These are phyloP conservation scores for Mungos mungo DNA, from an alignment of 2,113 vertebrate genomes.

Conservation along the genomic window DNA sequence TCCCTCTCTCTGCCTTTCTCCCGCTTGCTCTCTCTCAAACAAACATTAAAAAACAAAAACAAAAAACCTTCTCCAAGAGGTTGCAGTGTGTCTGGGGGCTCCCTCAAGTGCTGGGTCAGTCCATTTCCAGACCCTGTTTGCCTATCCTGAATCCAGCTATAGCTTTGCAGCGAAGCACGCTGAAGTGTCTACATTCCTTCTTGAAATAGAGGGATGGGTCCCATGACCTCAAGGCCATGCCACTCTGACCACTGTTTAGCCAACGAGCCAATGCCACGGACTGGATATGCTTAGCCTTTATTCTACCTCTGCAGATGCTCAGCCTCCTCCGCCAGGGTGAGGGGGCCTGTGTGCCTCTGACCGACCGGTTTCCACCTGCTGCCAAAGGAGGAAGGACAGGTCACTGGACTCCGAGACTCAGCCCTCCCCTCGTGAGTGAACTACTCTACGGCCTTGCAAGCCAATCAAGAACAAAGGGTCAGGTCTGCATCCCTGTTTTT, in stretches of 20 bases:
- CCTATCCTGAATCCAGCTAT: neutral
- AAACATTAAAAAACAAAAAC: no score
- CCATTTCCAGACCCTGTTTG: neutral
- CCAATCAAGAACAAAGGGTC: neutral
- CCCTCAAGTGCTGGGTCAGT: neutral
- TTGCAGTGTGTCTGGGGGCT: neutral
- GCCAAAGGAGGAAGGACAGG: neutral
- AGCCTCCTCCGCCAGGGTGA: neutral
- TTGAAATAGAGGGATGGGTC: neutral
- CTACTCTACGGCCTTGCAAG: neutral
- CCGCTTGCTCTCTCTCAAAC: no score
- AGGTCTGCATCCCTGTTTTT: neutral
- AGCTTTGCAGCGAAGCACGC: neutral
- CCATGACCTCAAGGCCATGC: neutral
- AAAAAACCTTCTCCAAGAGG: neutral
- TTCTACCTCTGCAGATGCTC: neutral
- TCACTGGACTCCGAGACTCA: neutral
- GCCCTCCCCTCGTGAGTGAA: neutral
- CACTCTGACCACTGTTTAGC: neutral
- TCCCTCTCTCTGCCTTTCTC: no score
- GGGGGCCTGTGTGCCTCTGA: fast-evolving
- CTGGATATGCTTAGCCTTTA: neutral
- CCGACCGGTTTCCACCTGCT: neutral
- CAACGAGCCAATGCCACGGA: neutral
- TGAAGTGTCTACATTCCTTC: neutral